Evolutionary conservation across 2,797 vertebrate species (phyloP).

Genomic region (Gephyroberyx darwinii): DNA sequence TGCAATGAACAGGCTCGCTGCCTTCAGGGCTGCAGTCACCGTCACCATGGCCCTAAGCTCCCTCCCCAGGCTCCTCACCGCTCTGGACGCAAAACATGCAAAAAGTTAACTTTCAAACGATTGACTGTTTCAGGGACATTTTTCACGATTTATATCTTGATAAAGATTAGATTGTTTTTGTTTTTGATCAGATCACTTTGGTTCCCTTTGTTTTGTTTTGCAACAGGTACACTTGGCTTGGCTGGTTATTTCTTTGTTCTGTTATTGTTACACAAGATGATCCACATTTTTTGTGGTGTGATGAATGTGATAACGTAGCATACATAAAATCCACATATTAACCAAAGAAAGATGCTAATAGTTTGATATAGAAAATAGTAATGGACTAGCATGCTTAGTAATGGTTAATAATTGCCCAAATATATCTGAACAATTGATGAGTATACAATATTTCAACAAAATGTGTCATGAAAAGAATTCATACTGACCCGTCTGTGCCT

Average conservation of each 20-base stretch:
- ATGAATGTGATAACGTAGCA: neutral
- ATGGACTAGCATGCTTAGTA: too few relatives aligned
- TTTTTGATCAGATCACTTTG: too few relatives aligned
- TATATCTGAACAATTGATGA: neutral
- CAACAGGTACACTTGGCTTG: neutral
- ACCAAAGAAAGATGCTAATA: neutral
- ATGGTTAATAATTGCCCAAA: too few relatives aligned
- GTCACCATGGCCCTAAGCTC: conserved; percentile 50
- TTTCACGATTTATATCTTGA: too few relatives aligned
- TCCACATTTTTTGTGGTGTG: neutral
- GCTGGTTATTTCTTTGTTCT: neutral
- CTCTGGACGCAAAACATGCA: neutral
- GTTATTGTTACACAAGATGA: neutral
- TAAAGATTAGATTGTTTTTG: too few relatives aligned
- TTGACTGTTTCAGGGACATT: too few relatives aligned
- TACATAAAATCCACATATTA: neutral
- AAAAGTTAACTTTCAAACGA: conserved; percentile 1
- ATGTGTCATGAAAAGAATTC: conserved; percentile 1
- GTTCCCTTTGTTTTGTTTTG: neutral
- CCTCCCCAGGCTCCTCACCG: conserved; percentile 18
- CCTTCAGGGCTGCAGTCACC: conserved; percentile 54
- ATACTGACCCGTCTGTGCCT: conserved; percentile 61
- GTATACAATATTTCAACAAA: neutral
- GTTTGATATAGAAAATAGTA: neutral
- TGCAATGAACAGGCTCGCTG: conserved; percentile 59